Evolutionary conservation across 1,140 invertebrate species (phyloP).

Genomic region (Anadara kagoshimensis): DNA sequence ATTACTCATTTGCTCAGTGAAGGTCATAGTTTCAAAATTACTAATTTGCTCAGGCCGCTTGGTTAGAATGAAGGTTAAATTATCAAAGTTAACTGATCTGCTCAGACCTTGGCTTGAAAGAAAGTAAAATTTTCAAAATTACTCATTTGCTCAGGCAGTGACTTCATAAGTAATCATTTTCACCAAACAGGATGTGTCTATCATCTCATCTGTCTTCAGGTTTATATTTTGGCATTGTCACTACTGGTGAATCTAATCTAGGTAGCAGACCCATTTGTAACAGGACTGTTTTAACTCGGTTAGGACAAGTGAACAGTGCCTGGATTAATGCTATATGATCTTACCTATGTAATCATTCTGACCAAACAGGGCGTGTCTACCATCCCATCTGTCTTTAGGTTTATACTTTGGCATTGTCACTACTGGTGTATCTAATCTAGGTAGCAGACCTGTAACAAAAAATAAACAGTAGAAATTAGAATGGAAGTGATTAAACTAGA

Average conservation of each 20-base stretch:
- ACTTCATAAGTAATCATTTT: background rate
- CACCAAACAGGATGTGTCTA: background rate
- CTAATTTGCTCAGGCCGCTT: background rate
- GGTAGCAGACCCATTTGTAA: too few species aligned
- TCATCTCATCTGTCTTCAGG: too few species aligned
- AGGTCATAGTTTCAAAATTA: background rate
- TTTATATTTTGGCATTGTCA: too few species aligned
- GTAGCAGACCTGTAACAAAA: slow-evolving; percentile 62
- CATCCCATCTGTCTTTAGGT: slow-evolving; percentile 83
- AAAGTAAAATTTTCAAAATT: too few species aligned
- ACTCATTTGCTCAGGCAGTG: too few species aligned
- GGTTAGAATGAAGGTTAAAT: too few species aligned
- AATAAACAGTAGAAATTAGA: background rate
- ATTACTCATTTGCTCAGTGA: too few species aligned
- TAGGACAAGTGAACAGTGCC: too few species aligned
- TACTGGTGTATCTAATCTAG: slow-evolving; percentile 68
- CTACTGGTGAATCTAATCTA: too few species aligned
- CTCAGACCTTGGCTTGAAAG: background rate
- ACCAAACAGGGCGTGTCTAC: slow-evolving; percentile 88
- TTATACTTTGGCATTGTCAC: slow-evolving; percentile 81
- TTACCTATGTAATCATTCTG: slow-evolving; percentile 96
- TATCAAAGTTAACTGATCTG: too few species aligned
- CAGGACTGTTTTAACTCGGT: too few species aligned
- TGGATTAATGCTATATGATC: too few species aligned
- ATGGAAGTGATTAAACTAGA: background rate